Conservation (phyloP, 2,113 vertebrate species). For the Tonatia bakeri region DNA sequence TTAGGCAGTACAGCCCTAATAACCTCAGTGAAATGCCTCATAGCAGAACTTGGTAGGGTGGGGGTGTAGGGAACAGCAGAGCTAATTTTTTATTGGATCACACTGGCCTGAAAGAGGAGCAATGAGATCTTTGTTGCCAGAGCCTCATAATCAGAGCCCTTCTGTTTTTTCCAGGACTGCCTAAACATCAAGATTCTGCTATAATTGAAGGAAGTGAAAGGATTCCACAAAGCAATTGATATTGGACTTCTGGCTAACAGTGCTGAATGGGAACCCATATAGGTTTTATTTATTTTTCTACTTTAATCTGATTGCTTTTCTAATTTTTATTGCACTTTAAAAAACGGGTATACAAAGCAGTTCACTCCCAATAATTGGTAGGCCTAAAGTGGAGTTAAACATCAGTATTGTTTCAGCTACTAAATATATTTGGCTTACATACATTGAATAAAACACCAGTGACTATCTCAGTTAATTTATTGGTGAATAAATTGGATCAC, state of each 20-base stretch:
- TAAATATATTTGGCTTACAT: no score
- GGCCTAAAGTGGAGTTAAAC: background rate
- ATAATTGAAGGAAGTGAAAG: background rate
- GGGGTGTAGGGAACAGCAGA: background rate
- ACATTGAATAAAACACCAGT: no score
- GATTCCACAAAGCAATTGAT: background rate
- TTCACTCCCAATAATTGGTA: background rate
- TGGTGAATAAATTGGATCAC: no score
- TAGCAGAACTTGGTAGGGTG: background rate
- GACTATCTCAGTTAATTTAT: no score
- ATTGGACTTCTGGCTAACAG: background rate
- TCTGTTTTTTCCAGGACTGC: background rate
- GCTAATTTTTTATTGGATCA: background rate
- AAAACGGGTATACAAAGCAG: background rate
- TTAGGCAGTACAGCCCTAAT: background rate
- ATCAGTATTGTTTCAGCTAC: background rate
- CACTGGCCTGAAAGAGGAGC: background rate
- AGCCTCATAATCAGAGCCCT: background rate
- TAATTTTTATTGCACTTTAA: background rate
- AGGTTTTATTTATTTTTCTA: conserved; percentile 6
- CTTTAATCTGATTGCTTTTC: background rate
- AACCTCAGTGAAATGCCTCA: background rate
- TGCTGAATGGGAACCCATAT: background rate
- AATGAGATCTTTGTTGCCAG: background rate
- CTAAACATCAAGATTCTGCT: background rate